Percentiles rank a stretch among this genome's conserved stretches.
Evolutionary conservation across 2,888 invertebrate genomes (phyloP).

Genomic region (Cataglyphis cursor): DNA sequence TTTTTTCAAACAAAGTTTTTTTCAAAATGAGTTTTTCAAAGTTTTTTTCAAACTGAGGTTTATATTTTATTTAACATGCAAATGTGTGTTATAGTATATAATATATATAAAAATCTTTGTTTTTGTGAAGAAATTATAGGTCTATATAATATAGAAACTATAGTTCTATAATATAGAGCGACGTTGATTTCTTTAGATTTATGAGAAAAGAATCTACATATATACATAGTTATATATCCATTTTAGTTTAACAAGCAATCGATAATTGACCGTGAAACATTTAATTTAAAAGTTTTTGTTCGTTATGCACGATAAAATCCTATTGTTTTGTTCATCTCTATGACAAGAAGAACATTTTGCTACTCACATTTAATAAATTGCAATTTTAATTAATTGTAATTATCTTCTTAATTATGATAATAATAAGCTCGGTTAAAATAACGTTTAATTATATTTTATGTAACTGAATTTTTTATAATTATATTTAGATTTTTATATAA

Average conservation of each 20-base stretch:
- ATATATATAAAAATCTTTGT: neutral
- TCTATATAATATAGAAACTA: no score
- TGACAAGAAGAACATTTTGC: slow-evolving; percentile 23
- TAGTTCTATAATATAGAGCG: neutral
- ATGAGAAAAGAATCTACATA: slow-evolving; percentile 19
- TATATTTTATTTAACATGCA: neutral
- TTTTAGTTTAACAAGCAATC: slow-evolving; percentile 43
- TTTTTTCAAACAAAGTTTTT: neutral
- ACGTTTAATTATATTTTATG: neutral
- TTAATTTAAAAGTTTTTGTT: slow-evolving; percentile 48
- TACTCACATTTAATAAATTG: slow-evolving; percentile 8
- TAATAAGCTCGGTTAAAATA: neutral
- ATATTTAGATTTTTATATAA: neutral
- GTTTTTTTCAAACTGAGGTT: slow-evolving; percentile 1
- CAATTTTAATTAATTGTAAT: slow-evolving; percentile 30
- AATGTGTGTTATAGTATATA: neutral
- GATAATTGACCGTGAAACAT: slow-evolving; percentile 44
- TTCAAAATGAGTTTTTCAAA: neutral
- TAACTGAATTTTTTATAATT: neutral
- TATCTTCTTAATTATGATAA: slow-evolving; percentile 25
- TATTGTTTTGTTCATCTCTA: slow-evolving; percentile 36
- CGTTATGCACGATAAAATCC: slow-evolving; percentile 44
- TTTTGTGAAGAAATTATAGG: neutral
- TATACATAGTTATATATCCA: neutral
- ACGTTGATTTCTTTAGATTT: neutral